A percentile compares a stretch with the other conserved stretches of the same genome.
These are phyloP conservation scores for Tetragnatha montana DNA, from an alignment of 2,888 invertebrate species.

Conservation along the genomic window DNA sequence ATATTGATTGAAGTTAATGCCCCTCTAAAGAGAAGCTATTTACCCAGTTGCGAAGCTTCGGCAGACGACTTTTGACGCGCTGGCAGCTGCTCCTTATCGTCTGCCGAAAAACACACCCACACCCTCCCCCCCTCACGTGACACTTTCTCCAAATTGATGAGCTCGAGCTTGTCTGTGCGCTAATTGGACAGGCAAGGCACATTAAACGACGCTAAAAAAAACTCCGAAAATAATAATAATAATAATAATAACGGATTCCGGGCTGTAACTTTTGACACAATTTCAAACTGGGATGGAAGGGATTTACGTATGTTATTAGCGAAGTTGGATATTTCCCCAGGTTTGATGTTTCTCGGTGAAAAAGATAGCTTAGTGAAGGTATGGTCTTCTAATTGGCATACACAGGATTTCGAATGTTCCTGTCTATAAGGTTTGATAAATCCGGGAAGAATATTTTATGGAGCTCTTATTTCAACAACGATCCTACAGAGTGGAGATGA, in stretches of 20 bases:
- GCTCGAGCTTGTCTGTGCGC: neutral
- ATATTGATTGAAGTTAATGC: neutral
- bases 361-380: neutral
- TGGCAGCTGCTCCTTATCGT: slow-evolving; percentile 19
- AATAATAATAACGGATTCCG: neutral
- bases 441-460: neutral
- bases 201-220: neutral
- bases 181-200: slow-evolving; percentile 31
- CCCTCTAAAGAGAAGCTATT: neutral
- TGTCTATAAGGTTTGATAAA: too few species aligned
- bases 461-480: neutral
- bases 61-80: neutral
- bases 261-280: slow-evolving; percentile 13
- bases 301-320: slow-evolving; percentile 33
- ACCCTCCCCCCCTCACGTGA: neutral
- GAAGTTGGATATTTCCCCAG: neutral
- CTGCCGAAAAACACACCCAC: neutral
- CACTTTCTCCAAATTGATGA: slow-evolving; percentile 21
- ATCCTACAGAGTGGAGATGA: neutral
- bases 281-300: slow-evolving; percentile 20
- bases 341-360: neutral
- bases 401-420: neutral
- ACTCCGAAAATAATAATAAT: neutral
- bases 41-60: neutral
- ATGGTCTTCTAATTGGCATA: neutral